Evolutionary conservation across 2,888 invertebrate genomes (phyloP).

Genomic region (Heliothis peltigera): DNA sequence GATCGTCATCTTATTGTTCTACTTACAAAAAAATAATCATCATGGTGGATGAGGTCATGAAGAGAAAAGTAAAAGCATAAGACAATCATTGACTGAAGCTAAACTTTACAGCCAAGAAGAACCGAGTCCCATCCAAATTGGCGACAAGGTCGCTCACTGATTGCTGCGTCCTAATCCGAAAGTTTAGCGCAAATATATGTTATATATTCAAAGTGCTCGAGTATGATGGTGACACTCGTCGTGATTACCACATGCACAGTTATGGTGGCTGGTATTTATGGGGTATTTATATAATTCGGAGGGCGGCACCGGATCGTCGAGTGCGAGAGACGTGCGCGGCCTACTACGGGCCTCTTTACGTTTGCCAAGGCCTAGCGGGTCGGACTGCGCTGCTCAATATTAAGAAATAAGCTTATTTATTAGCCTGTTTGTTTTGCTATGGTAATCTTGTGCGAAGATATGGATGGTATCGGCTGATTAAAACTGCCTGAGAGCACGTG

Average conservation of each 20-base stretch:
- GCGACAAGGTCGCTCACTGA: slow-evolving; percentile 36
- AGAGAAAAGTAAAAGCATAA: background rate
- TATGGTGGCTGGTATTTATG: slow-evolving; percentile 63
- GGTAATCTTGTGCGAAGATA: slow-evolving; percentile 43
- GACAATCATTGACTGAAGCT: background rate
- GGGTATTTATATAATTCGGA: slow-evolving; percentile 66
- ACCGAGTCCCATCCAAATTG: background rate
- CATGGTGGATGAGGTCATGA: too few relatives aligned
- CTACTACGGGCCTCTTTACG: slow-evolving; percentile 67
- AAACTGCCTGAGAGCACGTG: slow-evolving; percentile 20
- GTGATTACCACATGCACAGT: slow-evolving; percentile 65
- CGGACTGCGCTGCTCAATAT: slow-evolving; percentile 49
- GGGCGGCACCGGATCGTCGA: slow-evolving; percentile 58
- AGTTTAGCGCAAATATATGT: slow-evolving; percentile 50
- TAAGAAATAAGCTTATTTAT: slow-evolving; percentile 60
- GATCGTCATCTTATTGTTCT: too few relatives aligned
- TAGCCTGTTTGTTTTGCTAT: slow-evolving; percentile 52
- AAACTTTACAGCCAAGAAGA: background rate
- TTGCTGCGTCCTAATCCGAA: slow-evolving; percentile 44
- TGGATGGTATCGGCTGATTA: slow-evolving; percentile 55
- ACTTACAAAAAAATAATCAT: too few relatives aligned
- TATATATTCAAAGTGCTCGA: slow-evolving; percentile 56
- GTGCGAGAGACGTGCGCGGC: slow-evolving; percentile 64
- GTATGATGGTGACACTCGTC: slow-evolving; percentile 60
- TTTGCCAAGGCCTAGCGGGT: slow-evolving; percentile 49